These are phyloP conservation scores for Bembecia ichneumoniformis DNA, from an alignment of 2,888 invertebrate species.

Conservation along the genomic window DNA sequence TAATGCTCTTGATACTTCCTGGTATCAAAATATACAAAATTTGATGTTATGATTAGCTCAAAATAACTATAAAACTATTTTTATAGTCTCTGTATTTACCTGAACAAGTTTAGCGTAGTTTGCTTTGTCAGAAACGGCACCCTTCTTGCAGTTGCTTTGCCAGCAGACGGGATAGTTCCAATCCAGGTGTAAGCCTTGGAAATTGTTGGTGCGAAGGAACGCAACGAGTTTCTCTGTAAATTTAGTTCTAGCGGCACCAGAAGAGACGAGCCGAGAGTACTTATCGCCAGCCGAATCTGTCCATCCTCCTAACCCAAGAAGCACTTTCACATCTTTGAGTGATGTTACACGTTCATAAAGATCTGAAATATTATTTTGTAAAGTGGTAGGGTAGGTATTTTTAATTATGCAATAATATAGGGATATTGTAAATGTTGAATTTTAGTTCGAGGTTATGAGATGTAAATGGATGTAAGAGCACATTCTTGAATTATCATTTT, in stretches of 20 bases:
- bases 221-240: conserved; percentile 80
- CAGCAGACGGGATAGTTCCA: conserved; percentile 97
- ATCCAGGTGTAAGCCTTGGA: conserved; percentile 90
- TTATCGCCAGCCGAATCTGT: conserved; percentile 92
- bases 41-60: neutral
- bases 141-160: conserved; percentile 90
- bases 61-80: conserved; percentile 5
- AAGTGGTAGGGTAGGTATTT: neutral
- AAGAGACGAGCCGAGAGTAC: conserved; percentile 84
- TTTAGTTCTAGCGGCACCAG: conserved; percentile 75
- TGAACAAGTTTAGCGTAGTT: conserved; percentile 84
- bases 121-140: conserved; percentile 81
- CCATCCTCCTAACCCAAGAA: conserved; percentile 95
- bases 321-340: conserved; percentile 75
- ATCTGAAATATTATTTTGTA: conserved; percentile 61
- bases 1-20: conserved; percentile 78
- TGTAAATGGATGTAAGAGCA: too few relatives aligned
- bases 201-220: conserved; percentile 82
- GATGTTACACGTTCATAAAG: conserved; percentile 84
- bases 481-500: too few relatives aligned
- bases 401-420: too few relatives aligned
- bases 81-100: conserved; percentile 41
- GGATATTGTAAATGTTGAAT: too few relatives aligned
- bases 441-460: too few relatives aligned
- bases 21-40: conserved; percentile 5